Percentiles rank a stretch among this genome's conserved stretches.
phyloP scores from a whole-genome alignment of 2,888 invertebrate genomes.

The Polyommatus icarus region DNA sequence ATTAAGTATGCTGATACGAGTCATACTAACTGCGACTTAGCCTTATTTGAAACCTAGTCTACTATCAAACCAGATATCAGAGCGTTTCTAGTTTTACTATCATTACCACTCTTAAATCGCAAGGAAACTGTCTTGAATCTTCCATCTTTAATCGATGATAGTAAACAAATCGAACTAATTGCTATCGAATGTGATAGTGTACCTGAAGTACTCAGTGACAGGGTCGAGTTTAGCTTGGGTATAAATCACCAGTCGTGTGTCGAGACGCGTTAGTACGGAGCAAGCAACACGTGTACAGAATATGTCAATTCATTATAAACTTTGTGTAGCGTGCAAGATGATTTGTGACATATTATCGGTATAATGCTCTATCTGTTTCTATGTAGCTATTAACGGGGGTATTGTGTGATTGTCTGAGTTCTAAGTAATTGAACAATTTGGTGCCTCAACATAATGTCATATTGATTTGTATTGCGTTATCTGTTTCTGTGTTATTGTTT shows the following conservation, averaged over 20 bases:
- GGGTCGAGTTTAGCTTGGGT: slow-evolving; percentile 41
- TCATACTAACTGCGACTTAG: neutral
- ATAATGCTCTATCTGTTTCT: slow-evolving; percentile 72
- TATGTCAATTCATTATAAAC: slow-evolving; percentile 80
- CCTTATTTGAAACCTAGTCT: neutral
- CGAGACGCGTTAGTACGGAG: slow-evolving; percentile 47
- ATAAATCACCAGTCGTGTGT: slow-evolving; percentile 44
- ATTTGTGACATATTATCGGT: slow-evolving; percentile 78
- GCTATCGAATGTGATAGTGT: slow-evolving; percentile 37
- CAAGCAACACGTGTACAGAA: slow-evolving; percentile 71
- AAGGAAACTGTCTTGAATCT: neutral
- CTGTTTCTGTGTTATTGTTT: slow-evolving; percentile 50
- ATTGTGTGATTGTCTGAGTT: slow-evolving; percentile 65
- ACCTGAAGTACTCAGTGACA: slow-evolving; percentile 40
- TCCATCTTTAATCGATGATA: slow-evolving; percentile 44
- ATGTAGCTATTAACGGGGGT: slow-evolving; percentile 64
- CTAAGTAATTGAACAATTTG: slow-evolving; percentile 72
- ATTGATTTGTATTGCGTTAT: slow-evolving; percentile 57
- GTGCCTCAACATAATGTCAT: slow-evolving; percentile 50
- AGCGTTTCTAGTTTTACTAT: slow-evolving; percentile 36
- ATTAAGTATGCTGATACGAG: neutral
- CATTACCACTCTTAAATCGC: slow-evolving; percentile 33
- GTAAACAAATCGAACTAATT: slow-evolving; percentile 39
- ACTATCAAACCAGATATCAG: neutral
- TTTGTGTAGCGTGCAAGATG: slow-evolving; percentile 72